Evolutionary conservation across 2,797 vertebrate genomes (phyloP), one percentile per base, ranked within the genome.

Genomic region (Pelochelys cantorii): DNA sequence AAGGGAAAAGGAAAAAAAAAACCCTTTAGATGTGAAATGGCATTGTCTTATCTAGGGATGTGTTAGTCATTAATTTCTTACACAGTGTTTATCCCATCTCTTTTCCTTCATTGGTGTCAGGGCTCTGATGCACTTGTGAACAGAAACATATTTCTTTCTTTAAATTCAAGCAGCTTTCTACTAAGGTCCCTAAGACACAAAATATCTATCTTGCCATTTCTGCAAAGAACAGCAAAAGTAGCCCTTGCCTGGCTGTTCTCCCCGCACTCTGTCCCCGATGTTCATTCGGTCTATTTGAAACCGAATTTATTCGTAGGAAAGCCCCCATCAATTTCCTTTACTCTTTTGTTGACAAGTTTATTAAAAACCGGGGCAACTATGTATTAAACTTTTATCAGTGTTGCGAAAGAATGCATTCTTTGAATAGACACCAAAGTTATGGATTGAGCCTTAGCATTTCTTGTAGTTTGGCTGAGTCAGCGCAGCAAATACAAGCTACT

Each of bases 301-400:
- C 62, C 25, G 95, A 97, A 97, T 97, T 98, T 97, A 97, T 97
- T 97, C 97, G 95, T 84, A 71, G 97, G 96, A 97, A 96, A 97
- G 94, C 96, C 94, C 96, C 97, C 97, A 98, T 98, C 98, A 97
- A 97, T 98, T 98, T 97, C 92, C 94, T 57, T 65, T 95, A 97
- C 97, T 98, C 97, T 94, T 96, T 96, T 95, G 97, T 96, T 98
- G 98, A 98, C 98, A 98, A 97, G 97, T 98, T 98, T 98, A 98
- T 98, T 98, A 98, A 98, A 98, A 97, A 97, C 95, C 93, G 7
- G 3, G 94, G 93, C 96, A 95, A 95, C 92, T 97, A 92, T 85
- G 84, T 96, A 96, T 98, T 98, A 97, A 98, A 98, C 95, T 98
- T 98, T 98, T 97, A 98, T 98, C 97, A 97, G 97, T 81, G 84